Conservation (phyloP, 2,888 invertebrate genomes). For the Tachina fera region DNA sequence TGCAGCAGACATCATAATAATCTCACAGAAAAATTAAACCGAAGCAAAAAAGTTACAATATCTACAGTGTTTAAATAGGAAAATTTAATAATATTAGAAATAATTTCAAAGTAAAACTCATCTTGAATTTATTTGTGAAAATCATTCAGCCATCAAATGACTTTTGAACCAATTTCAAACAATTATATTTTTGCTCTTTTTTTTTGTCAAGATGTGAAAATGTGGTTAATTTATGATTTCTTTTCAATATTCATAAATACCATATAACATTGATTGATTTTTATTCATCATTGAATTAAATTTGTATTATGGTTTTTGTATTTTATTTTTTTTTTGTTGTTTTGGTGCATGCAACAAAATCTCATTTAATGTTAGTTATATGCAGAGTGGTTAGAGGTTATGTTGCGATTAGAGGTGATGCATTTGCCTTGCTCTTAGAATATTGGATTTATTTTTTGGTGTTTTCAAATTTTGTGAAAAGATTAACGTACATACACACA, state of each 20-base stretch:
- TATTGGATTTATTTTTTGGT: conserved; percentile 13
- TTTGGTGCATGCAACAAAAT: neutral
- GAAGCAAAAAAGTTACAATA: conserved; percentile 15
- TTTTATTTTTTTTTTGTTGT: neutral
- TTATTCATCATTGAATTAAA: neutral
- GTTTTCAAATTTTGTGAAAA: neutral
- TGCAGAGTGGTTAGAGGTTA: conserved; percentile 18
- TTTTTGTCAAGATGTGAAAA: neutral
- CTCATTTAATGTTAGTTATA: conserved; percentile 15
- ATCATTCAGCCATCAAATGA: neutral
- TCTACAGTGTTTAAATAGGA: conserved; percentile 13
- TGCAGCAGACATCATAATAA: conserved; percentile 22
- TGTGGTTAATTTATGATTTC: conserved; percentile 1
- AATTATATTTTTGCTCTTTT: neutral
- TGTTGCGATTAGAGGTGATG: neutral
- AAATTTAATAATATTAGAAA: neutral
- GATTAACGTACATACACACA: neutral
- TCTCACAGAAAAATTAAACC: conserved; percentile 30
- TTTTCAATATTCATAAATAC: neutral
- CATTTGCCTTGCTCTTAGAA: conserved; percentile 30
- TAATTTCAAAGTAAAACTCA: neutral
- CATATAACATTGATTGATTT: neutral
- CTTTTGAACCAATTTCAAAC: neutral
- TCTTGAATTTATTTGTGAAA: neutral
- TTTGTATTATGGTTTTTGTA: neutral